A percentile compares a stretch with the other conserved stretches of the same genome.
Conservation (phyloP, 2,888 invertebrate genomes). For the Acleris emargana region DNA sequence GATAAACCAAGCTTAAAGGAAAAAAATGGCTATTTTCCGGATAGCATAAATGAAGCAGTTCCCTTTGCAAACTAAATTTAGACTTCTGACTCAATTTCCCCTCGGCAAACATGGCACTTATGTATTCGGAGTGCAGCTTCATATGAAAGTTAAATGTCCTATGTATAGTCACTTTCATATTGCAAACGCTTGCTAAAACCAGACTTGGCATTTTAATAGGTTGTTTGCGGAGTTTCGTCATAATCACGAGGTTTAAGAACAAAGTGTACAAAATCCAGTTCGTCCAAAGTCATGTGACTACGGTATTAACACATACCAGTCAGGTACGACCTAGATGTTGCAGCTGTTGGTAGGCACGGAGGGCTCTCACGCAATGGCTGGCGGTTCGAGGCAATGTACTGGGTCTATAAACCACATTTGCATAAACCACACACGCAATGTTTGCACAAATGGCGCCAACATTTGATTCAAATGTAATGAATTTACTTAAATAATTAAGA, state of each 20-base stretch:
- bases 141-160: slow-evolving; percentile 2
- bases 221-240: slow-evolving; percentile 34
- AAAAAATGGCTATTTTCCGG: no score
- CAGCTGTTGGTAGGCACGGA: not conserved
- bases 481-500: slow-evolving; percentile 28
- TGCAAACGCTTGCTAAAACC: slow-evolving; percentile 6
- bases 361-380: slow-evolving; percentile 6
- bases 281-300: slow-evolving; percentile 37
- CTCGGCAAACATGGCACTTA: not conserved
- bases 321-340: not conserved
- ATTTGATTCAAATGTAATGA: slow-evolving; percentile 38
- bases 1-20: no score
- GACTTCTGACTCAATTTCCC: not conserved
- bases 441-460: slow-evolving; percentile 39
- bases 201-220: slow-evolving; percentile 26
- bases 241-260: slow-evolving; percentile 38
- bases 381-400: slow-evolving; percentile 32
- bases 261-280: slow-evolving; percentile 33
- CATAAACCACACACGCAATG: slow-evolving; percentile 36
- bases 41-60: no score
- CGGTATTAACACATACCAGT: not conserved
- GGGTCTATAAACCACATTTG: slow-evolving; percentile 36
- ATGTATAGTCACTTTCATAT: slow-evolving; percentile 11
- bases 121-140: not conserved
- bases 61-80: no score